Evolutionary conservation across 2,113 vertebrate species (phyloP).

Genomic region (Elephas maximus): DNA sequence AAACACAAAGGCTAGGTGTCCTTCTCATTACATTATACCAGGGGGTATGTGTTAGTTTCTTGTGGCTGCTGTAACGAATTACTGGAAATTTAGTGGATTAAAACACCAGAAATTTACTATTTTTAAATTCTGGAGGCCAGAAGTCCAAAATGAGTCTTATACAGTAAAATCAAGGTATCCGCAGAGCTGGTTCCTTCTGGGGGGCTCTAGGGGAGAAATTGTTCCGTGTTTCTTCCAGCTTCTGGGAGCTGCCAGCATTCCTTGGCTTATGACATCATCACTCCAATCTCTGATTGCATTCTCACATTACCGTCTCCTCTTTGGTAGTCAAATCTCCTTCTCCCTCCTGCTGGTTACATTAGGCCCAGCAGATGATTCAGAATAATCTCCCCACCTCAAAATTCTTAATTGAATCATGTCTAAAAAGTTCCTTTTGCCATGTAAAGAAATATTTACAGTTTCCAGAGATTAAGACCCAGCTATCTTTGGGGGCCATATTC

Average conservation of each 20-base stretch:
- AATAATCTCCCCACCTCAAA: no score
- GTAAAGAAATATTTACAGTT: no score
- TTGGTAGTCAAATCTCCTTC: not conserved
- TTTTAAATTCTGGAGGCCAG: no score
- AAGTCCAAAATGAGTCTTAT: slow-evolving; percentile 9
- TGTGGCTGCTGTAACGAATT: no score
- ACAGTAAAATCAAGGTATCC: not conserved
- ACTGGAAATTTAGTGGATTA: no score
- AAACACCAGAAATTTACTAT: no score
- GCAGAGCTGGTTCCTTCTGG: not conserved
- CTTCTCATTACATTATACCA: not conserved
- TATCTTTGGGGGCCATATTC: not conserved
- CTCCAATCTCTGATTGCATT: not conserved
- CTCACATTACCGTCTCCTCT: not conserved
- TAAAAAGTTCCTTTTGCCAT: no score
- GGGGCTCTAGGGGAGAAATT: not conserved
- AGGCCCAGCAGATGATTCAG: not conserved
- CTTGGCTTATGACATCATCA: not conserved
- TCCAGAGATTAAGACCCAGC: not conserved
- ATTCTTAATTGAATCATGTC: no score
- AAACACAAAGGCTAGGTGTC: not conserved
- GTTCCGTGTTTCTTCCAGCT: no score
- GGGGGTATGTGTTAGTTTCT: no score
- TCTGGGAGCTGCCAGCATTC: no score
- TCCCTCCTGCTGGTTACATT: not conserved